Conservation (phyloP, 2,888 invertebrate species). For the Lobophora halterata region DNA sequence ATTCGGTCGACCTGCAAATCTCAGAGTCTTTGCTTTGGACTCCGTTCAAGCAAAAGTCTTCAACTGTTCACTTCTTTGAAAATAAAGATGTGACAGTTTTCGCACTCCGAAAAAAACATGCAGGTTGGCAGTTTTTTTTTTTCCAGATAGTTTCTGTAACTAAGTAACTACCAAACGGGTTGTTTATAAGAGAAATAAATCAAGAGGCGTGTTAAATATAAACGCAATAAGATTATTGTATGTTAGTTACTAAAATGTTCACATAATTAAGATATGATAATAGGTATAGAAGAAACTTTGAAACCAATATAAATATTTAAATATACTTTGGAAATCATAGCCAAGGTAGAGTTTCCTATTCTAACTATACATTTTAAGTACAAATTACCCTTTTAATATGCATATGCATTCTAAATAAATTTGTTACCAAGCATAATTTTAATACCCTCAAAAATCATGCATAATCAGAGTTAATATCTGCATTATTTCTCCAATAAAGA, state of each 20-base stretch:
- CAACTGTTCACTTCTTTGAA: constrained; percentile 56
- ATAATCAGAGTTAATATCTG: constrained; percentile 6
- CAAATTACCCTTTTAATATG: constrained; percentile 40
- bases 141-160: too few relatives aligned
- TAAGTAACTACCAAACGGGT: too few relatives aligned
- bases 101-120: constrained; percentile 5
- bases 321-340: constrained; percentile 73
- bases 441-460: constrained; percentile 10
- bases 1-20: not conserved
- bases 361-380: constrained; percentile 71
- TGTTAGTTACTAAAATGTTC: too few relatives aligned
- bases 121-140: too few relatives aligned
- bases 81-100: constrained; percentile 64
- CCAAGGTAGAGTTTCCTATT: constrained; percentile 52
- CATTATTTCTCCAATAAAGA: too few relatives aligned
- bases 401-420: constrained; percentile 4
- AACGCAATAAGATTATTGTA: too few relatives aligned
- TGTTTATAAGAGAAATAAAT: too few relatives aligned
- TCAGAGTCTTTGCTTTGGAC: constrained; percentile 8
- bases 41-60: constrained; percentile 11
- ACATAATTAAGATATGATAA: too few relatives aligned
- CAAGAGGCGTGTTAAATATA: too few relatives aligned
- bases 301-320: constrained; percentile 18
- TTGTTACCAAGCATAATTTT: not conserved
- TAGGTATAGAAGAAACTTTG: constrained; percentile 10